A percentile compares a stretch with the other conserved stretches of the same genome.
These are phyloP conservation scores for Bos taurus DNA, from an alignment of 2,113 vertebrate genomes.

Conservation along the genomic window DNA sequence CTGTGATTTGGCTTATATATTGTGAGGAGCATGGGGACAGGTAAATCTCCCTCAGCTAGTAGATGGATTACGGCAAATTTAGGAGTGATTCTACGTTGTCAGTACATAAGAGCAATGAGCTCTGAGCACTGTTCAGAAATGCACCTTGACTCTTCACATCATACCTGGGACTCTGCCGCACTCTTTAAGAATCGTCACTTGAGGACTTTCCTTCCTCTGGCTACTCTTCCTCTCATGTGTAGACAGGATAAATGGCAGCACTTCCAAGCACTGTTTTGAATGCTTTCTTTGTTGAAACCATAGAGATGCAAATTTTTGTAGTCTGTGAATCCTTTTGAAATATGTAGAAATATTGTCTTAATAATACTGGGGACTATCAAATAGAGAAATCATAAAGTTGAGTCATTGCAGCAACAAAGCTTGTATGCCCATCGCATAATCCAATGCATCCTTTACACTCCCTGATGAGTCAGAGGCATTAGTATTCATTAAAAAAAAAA, in stretches of 20 bases:
- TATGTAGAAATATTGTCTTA: slow-evolving; percentile 37
- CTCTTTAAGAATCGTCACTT: not conserved
- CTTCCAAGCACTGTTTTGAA: not conserved
- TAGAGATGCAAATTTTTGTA: slow-evolving; percentile 33
- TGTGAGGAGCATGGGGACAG: not conserved
- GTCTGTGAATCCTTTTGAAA: not conserved
- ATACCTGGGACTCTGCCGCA: not conserved
- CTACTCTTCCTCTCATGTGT: not conserved
- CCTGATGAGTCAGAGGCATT: not conserved
- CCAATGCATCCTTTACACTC: not conserved
- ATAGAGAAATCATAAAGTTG: not conserved
- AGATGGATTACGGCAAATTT: not conserved
- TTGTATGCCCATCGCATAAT: not conserved
- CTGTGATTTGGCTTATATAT: not conserved
- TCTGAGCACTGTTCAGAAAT: not conserved
- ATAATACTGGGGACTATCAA: not conserved
- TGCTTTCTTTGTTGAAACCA: slow-evolving; percentile 2
- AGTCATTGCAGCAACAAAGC: not conserved
- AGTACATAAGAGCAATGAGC: not conserved
- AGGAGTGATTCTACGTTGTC: not conserved
- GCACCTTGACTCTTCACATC: not conserved
- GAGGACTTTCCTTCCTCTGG: not conserved
- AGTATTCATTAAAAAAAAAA: slow-evolving; percentile 19
- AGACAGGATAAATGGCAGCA: slow-evolving; percentile 15
- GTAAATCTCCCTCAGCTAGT: not conserved